Evolutionary conservation across 2,888 invertebrate genomes (phyloP), one percentile per base, ranked within the genome.

Genomic region (Drosophila colorata): DNA sequence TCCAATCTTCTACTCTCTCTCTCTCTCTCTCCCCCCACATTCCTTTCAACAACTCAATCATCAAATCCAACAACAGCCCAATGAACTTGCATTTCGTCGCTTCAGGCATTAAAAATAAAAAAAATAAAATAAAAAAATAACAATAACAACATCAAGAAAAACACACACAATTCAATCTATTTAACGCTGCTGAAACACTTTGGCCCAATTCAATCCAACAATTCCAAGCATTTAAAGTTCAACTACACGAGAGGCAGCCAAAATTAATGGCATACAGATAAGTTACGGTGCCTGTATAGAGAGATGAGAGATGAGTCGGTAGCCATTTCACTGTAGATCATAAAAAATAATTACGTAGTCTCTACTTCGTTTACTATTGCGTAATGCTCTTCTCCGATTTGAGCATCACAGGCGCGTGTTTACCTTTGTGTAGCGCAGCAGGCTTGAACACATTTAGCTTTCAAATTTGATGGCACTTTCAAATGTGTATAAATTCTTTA

Each of bases 311-410:
- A 57, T 46, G 67, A 57, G 66, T 68, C 72, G 86, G 88, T 87
- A 82, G 81, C 65, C 83, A 76, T 75, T 85, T 79, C 80, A 68
- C 69, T 66, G 48, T 41, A 66, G 74, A 74, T 84, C 80, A 87
- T 88, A 87, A 88, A 83, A 84, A 84, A 84, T 87, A 84, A 88
- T 84, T 88, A 87, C 78, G 65, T 69, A 65, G 55, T 75, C 48
- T 48, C 63, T 61, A 69, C 66, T 65, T 60, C 64, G 52, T 69
- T 40, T 35, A 44, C 49, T 40, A 63, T 78, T 78, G 64, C 28
- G 56, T 49, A 63, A 47, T 81, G 18, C 63, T 37, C 77, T 80
- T 18, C 63, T 13, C 13, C 5, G 13, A 4, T 9, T 2, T 7
- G 38, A 43, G 71, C 13, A 55, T 14, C 23, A 8, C 13, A 4